A percentile compares a stretch with the other conserved stretches of the same genome.
Evolutionary conservation across 2,888 invertebrate species (phyloP).

Genomic region (Macrosiphum euphorbiae): DNA sequence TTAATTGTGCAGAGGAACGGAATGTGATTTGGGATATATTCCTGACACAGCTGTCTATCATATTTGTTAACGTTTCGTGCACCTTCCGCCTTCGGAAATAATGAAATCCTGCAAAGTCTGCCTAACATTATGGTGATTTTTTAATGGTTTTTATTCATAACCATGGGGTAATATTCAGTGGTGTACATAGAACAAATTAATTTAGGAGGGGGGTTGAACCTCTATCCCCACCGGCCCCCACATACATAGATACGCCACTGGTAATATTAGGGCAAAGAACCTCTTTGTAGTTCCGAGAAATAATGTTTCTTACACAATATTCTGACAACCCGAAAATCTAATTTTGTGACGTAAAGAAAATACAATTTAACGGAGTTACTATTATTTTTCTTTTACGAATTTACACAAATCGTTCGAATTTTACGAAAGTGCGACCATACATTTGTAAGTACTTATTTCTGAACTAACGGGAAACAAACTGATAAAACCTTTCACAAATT

Average conservation of each 20-base stretch:
- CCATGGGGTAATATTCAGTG: not conserved
- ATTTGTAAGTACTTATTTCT: not conserved
- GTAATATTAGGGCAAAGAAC: too few relatives aligned
- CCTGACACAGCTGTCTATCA: constrained; percentile 1
- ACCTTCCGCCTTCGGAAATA: not conserved
- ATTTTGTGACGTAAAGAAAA: not conserved
- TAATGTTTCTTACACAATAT: too few relatives aligned
- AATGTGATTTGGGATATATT: not conserved
- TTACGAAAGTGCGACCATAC: not conserved
- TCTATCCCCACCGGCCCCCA: too few relatives aligned
- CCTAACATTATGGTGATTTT: constrained; percentile 17
- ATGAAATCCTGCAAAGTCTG: not conserved
- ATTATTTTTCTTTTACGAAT: not conserved
- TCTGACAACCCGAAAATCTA: too few relatives aligned
- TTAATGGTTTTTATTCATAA: constrained; percentile 24
- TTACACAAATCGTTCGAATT: not conserved
- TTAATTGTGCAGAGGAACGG: not conserved
- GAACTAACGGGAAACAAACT: not conserved
- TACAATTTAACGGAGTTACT: not conserved
- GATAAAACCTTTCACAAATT: not conserved
- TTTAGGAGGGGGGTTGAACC: too few relatives aligned
- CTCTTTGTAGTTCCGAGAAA: too few relatives aligned
- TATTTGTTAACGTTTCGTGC: constrained; percentile 16
- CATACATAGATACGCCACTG: too few relatives aligned
- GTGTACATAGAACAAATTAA: too few relatives aligned